Base-by-base conservation (phyloP, 2,113 vertebrate genomes). In the Atractosteus spatula region DNA sequence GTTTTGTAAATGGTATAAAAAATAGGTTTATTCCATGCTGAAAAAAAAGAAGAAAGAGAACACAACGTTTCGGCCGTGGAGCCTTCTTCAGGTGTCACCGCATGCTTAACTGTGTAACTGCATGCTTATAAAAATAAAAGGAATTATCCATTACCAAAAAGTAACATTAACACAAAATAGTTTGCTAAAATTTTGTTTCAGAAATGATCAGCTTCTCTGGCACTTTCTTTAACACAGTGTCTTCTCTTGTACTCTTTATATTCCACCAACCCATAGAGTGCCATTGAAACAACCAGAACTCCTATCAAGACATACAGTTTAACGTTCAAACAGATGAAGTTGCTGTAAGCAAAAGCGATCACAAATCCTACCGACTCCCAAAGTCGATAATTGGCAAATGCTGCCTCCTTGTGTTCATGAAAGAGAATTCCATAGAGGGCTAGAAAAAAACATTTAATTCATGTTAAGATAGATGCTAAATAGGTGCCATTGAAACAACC, bases 301-400 rank as follows among this genome's bases (percentile, higher is more conserved):
- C 81, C 76, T 68, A 95, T 41, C 13, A 97, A 77, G 44, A 98
- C 82, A 77, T 89, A 96, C 3, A 98, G 80, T 75, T 99, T 99
- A 71, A 89, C 61, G 66, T 86, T 84, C 77, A 94, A 84, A 3
- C 95, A 95, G 45, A 98, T 3, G 75, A 88, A 90, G 0, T 90
- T 93, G 86, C 95, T 97, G 79, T 94, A 99, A 3, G 93, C 96
- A 13, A 95, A 98, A 54, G 97, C 93, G 0, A 94, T 86, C 7
- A 95, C 95, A 14, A 94, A 97, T 0, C 96, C 97, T 8, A 96
- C 54, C 0, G 97, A 97, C 78, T 99, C 97, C 94, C 96, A 95
- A 71, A 99, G 94, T 8, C 96, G 94, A 80, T 97, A 99, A 84
- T 94, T 97, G 61, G 97, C 92, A 17, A 99, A 99, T 0, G 95